phyloP scores from a whole-genome alignment of 1,140 invertebrate genomes.

The Listronotus oregonensis region DNA sequence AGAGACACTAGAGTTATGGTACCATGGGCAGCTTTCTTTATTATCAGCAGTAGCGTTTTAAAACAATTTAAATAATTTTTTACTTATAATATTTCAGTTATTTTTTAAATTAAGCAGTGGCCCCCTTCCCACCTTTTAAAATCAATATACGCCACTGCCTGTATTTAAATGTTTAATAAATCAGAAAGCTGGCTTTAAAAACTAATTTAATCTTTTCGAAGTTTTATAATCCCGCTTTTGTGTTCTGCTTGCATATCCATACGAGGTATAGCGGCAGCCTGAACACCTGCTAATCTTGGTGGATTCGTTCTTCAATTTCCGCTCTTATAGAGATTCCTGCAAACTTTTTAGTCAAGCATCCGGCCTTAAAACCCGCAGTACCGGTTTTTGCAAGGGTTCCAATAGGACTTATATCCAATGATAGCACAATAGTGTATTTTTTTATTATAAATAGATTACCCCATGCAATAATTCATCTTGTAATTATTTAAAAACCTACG shows the following conservation, averaged over 20 bases:
- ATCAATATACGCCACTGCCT: too few relatives aligned
- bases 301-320: slow-evolving; percentile 28
- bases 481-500: too few relatives aligned
- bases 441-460: slow-evolving; percentile 1
- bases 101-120: too few relatives aligned
- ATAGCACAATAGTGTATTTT: slow-evolving; percentile 12
- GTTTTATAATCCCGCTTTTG: slow-evolving; percentile 16
- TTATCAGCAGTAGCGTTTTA: too few relatives aligned
- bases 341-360: slow-evolving; percentile 23
- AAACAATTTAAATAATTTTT: too few relatives aligned
- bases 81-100: too few relatives aligned
- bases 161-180: not conserved
- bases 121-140: too few relatives aligned
- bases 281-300: slow-evolving; percentile 31
- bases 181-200: slow-evolving; percentile 2
- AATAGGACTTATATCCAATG: slow-evolving; percentile 24
- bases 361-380: slow-evolving; percentile 32
- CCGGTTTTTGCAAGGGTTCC: slow-evolving; percentile 31
- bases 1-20: too few relatives aligned
- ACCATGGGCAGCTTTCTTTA: too few relatives aligned
- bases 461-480: too few relatives aligned
- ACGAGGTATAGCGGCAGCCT: slow-evolving; percentile 7
- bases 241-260: slow-evolving; percentile 11
- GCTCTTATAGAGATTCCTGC: slow-evolving; percentile 31
- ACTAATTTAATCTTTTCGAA: slow-evolving; percentile 5